Evolutionary conservation across 2,888 invertebrate species (phyloP).

Genomic region (Rhagonycha lutea): DNA sequence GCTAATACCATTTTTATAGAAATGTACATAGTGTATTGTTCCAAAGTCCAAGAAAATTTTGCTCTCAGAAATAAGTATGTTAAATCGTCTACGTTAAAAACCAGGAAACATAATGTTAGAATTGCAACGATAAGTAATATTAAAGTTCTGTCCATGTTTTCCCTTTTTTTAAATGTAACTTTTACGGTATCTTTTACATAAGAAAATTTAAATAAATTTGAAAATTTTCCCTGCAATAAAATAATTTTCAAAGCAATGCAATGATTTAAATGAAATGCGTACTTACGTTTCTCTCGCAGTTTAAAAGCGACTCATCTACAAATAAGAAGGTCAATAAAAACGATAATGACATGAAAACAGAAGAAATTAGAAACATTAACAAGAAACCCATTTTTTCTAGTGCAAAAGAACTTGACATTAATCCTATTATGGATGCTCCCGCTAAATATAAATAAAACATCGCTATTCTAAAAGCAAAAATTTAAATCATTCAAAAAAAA

Average conservation of each 20-base stretch:
- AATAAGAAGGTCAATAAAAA: conserved; percentile 57
- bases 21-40: conserved; percentile 63
- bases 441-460: conserved; percentile 64
- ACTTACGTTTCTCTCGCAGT: not conserved
- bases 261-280: not conserved
- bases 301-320: conserved; percentile 59
- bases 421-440: conserved; percentile 66
- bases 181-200: not conserved
- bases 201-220: not conserved
- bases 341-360: conserved; percentile 54
- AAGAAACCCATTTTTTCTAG: conserved; percentile 60
- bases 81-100: conserved; percentile 31
- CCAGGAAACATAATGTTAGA: conserved; percentile 49
- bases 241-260: not conserved
- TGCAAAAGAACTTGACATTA: conserved; percentile 63
- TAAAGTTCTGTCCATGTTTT: conserved; percentile 59
- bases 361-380: conserved; percentile 57
- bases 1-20: conserved; percentile 58
- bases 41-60: conserved; percentile 68
- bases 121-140: conserved; percentile 57
- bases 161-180: conserved; percentile 62
- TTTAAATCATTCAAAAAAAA: not conserved
- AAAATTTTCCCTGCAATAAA: not conserved
- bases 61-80: conserved; percentile 66
- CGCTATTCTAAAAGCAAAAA: conserved; percentile 59